These are phyloP conservation scores for Sisor rabdophorus DNA, from an alignment of 2,113 vertebrate species.

Conservation along the genomic window DNA sequence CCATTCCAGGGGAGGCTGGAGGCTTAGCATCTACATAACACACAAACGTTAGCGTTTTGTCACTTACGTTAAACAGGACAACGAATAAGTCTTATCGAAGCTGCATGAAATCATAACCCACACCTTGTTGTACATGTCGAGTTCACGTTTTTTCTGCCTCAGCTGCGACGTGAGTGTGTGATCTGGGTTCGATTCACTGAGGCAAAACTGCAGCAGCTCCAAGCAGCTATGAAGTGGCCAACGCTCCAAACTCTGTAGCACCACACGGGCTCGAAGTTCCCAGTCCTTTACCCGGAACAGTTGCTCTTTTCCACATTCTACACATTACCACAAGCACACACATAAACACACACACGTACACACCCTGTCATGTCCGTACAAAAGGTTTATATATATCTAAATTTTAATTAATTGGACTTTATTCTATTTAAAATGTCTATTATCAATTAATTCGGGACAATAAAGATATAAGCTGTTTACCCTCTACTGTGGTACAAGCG, in stretches of 20 bases:
- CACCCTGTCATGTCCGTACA: neutral
- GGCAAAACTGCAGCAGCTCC: slow-evolving; percentile 86
- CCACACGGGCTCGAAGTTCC: slow-evolving; percentile 74
- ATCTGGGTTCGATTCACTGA: slow-evolving; percentile 70
- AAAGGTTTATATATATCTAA: too few species aligned
- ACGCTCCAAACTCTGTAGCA: slow-evolving; percentile 75
- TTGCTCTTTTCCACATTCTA: slow-evolving; percentile 70
- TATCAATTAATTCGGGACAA: too few species aligned
- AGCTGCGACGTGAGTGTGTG: slow-evolving; percentile 68
- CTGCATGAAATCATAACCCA: neutral
- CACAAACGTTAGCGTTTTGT: neutral
- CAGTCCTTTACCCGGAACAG: slow-evolving; percentile 80
- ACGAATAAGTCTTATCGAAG: neutral
- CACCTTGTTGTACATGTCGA: slow-evolving; percentile 77
- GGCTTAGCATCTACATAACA: slow-evolving; percentile 75
- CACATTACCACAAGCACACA: slow-evolving; percentile 63
- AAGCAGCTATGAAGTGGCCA: slow-evolving; percentile 83
- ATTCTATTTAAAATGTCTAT: neutral
- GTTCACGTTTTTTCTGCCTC: slow-evolving; percentile 74
- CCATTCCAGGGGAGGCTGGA: slow-evolving; percentile 74
- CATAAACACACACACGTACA: neutral
- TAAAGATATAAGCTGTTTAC: slow-evolving; percentile 62
- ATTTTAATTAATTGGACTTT: too few species aligned
- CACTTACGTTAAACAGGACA: neutral
- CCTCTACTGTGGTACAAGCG: slow-evolving; percentile 78